phyloP scores from a whole-genome alignment of 2,888 invertebrate genomes.

The Stenchaetothrips biformis region DNA sequence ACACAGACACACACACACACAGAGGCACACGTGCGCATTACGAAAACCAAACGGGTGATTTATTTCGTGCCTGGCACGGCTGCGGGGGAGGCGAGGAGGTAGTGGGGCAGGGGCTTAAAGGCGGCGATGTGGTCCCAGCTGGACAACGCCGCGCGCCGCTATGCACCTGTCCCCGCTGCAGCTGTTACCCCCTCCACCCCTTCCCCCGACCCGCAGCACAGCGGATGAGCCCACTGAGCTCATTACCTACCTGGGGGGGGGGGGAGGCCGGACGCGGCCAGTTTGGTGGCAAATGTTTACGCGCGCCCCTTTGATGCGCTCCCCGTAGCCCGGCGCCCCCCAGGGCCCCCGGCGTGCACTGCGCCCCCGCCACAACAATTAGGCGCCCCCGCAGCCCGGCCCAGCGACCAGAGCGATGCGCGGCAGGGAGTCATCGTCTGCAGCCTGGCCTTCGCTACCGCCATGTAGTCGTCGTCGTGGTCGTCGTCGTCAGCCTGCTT shows the following conservation, averaged over 20 bases:
- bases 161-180: neutral
- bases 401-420: too few species aligned
- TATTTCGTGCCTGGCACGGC: neutral
- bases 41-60: neutral
- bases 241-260: neutral
- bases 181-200: neutral
- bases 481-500: too few species aligned
- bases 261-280: neutral
- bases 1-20: neutral
- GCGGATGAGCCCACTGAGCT: neutral
- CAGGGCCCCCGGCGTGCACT: neutral
- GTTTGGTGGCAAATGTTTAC: neutral
- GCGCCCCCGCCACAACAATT: neutral
- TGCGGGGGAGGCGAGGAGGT: neutral
- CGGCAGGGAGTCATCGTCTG: too few species aligned
- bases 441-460: too few species aligned
- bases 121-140: neutral
- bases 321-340: neutral
- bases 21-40: neutral
- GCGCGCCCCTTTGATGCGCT: neutral
- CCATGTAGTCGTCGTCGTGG: too few species aligned
- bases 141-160: neutral
- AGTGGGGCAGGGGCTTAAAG: neutral
- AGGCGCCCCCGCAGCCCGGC: neutral
- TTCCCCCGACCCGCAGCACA: neutral